Evolutionary conservation across 2,113 vertebrate species (phyloP), one percentile per base, ranked within the genome.

Genomic region (Amphilophus citrinellus): DNA sequence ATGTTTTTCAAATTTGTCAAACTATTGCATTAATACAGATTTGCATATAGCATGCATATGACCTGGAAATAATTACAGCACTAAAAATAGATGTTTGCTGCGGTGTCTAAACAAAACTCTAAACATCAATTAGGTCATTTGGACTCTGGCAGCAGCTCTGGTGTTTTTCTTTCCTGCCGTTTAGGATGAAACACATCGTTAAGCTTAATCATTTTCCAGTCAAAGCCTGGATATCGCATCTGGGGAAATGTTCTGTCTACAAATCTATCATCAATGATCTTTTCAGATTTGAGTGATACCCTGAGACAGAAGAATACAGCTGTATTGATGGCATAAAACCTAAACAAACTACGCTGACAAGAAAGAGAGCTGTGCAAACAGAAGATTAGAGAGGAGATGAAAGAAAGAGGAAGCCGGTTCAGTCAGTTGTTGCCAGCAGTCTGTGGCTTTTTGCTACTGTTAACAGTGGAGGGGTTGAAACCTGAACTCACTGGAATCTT

Each of bases 341-440:
- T 95, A 95, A 95, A 95, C 93, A 96, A 96, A 96, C 94, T 87
- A 2, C 17, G 20, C 84, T 96, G 95, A 95, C 95, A 96, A 93
- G 93, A 84, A 62, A 77, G 90, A 95, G 95, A 95, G 93, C 94
- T 95, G 87, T 86, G 90, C 95, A 96, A 96, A 96, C 95, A 96
- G 87, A 79, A 94, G 95, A 95, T 96, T 96, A 94, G 89, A 88
- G 90, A 59, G 76, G 86, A 93, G 95, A 94, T 95, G 94, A 96
- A 95, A 96, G 95, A 86, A 90, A 84, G 81, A 93, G 91, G 91
- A 94, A 94, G 88, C 73, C 3, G 37, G 77, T 77, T 85, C 75
- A 84, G 76, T 87, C 88, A 59, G 85, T 88, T 47, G 39, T 57
- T 88, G 92, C 88, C 90, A 90, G 76, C 78, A 71, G 80, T 77